Conservation (phyloP, 2,797 vertebrate genomes). For the Varecia variegata region DNA sequence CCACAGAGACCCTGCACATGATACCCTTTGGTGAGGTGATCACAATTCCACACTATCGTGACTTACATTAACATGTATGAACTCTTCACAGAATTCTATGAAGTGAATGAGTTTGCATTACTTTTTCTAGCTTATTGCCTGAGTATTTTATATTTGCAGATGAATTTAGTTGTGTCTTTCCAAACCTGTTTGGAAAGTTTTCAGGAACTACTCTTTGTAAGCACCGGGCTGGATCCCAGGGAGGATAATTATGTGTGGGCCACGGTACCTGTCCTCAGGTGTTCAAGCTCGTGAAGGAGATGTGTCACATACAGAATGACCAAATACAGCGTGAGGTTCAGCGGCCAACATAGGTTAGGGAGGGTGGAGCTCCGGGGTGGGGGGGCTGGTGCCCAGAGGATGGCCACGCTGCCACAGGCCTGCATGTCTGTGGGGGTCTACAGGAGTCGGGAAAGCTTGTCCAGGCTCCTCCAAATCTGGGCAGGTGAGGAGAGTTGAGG, state of each 20-base stretch:
- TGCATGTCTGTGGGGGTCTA: fast-evolving
- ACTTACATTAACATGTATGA: too few species aligned
- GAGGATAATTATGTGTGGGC: neutral
- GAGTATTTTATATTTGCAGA: neutral
- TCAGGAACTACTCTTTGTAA: neutral
- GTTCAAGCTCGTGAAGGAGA: fast-evolving
- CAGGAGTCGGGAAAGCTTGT: fast-evolving
- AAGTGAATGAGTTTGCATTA: neutral
- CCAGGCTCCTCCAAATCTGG: neutral
- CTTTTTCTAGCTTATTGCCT: neutral
- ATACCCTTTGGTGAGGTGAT: too few species aligned
- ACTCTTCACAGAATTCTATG: neutral
- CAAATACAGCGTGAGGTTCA: fast-evolving
- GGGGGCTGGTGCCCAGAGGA: fast-evolving
- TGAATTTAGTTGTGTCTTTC: neutral
- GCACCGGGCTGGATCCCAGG: neutral
- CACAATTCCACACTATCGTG: too few species aligned
- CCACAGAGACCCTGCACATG: fast-evolving
- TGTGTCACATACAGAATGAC: neutral
- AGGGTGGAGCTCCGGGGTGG: neutral
- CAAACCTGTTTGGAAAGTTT: neutral
- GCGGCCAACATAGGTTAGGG: fast-evolving
- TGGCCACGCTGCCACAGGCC: fast-evolving
- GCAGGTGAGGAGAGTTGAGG: neutral
- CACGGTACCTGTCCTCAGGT: neutral